Percentiles rank a stretch among this genome's conserved stretches.
phyloP scores from a whole-genome alignment of 2,797 vertebrate species.

The Scolopax bukidnonensis region DNA sequence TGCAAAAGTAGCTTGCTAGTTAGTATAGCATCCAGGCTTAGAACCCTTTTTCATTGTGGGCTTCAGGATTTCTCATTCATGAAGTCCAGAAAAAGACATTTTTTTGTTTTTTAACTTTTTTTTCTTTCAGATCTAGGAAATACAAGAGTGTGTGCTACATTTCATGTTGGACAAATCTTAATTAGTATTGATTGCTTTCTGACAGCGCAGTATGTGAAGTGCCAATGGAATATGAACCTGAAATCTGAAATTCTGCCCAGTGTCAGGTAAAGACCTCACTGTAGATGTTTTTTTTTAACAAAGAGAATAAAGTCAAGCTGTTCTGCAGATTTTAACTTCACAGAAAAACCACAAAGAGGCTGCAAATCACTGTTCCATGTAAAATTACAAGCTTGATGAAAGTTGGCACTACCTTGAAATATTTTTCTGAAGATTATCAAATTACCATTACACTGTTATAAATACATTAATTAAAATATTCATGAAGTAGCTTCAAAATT shows the following conservation, averaged over 20 bases:
- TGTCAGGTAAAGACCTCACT: not conserved
- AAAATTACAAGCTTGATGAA: not conserved
- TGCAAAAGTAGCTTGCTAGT: not conserved
- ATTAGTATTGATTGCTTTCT: slow-evolving; percentile 53
- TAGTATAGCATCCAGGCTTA: not conserved
- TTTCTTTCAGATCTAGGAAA: slow-evolving; percentile 2
- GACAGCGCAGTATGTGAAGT: not conserved
- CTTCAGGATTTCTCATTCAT: not conserved
- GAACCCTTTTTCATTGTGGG: not conserved
- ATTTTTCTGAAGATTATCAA: slow-evolving; percentile 6
- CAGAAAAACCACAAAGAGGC: not conserved
- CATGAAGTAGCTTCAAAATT: not conserved
- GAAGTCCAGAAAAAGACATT: slow-evolving; percentile 1
- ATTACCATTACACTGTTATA: not conserved
- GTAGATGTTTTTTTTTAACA: not conserved
- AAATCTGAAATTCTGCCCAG: slow-evolving; percentile 57
- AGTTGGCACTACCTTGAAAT: not conserved
- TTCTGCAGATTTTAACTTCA: slow-evolving; percentile 12
- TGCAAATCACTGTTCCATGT: not conserved
- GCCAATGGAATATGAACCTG: not conserved
- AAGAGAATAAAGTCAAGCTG: not conserved
- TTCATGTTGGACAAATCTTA: slow-evolving; percentile 15
- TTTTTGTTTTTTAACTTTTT: not conserved
- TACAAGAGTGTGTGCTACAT: not conserved
- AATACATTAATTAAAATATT: slow-evolving; percentile 18